These are phyloP conservation scores for Enteromius thamalakanensis DNA, from an alignment of 2,797 vertebrate species.

Conservation along the genomic window DNA sequence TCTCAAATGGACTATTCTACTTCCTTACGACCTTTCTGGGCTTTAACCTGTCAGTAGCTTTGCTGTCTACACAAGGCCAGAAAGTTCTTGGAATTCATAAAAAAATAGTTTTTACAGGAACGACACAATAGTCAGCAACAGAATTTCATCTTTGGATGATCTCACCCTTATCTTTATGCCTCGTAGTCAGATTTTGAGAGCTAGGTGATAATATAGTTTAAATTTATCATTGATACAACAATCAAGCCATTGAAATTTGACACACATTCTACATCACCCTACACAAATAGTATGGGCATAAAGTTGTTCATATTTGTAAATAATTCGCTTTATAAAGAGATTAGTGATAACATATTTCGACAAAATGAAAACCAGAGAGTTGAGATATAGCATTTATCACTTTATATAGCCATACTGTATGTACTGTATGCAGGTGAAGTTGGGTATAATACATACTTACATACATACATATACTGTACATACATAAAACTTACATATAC, in stretches of 20 bases:
- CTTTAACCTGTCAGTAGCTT: neutral
- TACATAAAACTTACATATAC: too few species aligned
- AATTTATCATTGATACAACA: neutral
- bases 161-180: neutral
- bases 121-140: neutral
- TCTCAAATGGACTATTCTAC: neutral
- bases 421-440: neutral
- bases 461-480: too few species aligned
- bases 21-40: too few species aligned
- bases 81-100: neutral
- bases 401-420: neutral
- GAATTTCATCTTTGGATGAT: neutral
- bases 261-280: neutral
- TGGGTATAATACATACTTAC: too few species aligned
- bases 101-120: neutral
- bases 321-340: neutral
- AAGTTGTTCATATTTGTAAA: neutral
- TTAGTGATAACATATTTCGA: neutral
- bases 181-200: neutral
- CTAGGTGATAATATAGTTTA: too few species aligned
- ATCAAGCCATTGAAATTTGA: neutral
- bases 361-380: neutral
- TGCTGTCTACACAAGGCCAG: neutral
- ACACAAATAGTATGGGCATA: neutral
- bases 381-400: neutral